Conservation (phyloP, 2,797 vertebrate species). For the Bovichtus variegatus region DNA sequence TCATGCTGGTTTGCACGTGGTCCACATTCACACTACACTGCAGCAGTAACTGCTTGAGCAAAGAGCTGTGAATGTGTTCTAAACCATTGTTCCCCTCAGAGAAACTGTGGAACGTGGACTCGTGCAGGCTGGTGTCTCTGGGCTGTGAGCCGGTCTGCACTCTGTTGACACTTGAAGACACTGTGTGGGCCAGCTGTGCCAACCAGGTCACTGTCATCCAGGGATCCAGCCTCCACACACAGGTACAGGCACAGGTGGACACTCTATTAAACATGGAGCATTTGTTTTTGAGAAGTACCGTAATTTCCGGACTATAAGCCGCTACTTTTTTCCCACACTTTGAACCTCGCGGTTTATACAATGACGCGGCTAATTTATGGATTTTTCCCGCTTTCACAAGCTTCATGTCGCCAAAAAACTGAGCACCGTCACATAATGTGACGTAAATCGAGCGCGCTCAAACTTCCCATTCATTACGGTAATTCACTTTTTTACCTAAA, state of each 20-base stretch:
- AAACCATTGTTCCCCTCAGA: conserved; percentile 60
- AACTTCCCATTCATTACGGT: too few relatives aligned
- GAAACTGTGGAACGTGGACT: conserved; percentile 85
- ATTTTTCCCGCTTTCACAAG: too few relatives aligned
- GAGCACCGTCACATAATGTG: too few relatives aligned
- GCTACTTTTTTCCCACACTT: too few relatives aligned
- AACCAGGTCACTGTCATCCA: conserved; percentile 88
- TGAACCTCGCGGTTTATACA: too few relatives aligned
- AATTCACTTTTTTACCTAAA: too few relatives aligned
- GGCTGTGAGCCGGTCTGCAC: conserved; percentile 83
- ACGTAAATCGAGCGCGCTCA: too few relatives aligned
- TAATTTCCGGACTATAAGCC: too few relatives aligned
- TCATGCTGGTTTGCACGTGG: background rate
- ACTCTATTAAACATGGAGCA: background rate
- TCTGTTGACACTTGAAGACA: conserved; percentile 88
- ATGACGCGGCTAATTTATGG: too few relatives aligned
- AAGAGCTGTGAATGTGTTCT: background rate
- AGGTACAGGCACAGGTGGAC: conserved; percentile 80
- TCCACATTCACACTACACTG: background rate
- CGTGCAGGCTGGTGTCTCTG: conserved; percentile 80
- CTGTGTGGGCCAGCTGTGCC: conserved; percentile 90
- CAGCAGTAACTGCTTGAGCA: background rate
- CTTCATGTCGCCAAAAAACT: too few relatives aligned
- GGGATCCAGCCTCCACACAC: conserved; percentile 78
- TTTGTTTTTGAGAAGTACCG: background rate